Evolutionary conservation across 2,888 invertebrate species (phyloP), one percentile per base, ranked within the genome.

Genomic region (Lampropteryx suffumata): DNA sequence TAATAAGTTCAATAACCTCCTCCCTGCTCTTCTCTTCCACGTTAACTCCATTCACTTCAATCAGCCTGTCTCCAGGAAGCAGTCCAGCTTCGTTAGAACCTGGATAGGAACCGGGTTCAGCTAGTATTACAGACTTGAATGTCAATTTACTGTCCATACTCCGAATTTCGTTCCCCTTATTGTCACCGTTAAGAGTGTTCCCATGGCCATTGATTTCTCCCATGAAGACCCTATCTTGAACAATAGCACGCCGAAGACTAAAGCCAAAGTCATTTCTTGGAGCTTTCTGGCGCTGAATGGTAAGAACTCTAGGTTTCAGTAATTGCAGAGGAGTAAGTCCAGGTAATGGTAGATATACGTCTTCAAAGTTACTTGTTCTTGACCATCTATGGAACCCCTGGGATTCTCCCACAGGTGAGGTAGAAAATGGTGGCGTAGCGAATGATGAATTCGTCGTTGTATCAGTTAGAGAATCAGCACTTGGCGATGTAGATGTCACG

Each of bases 211-310:
- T 84, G 2, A 79, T 59, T 28, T 85, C 82, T 17, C 86, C 85
- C 50, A 86, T 83, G 44, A 84, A 89, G 21, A 88, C 66, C 58
- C 95, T 91, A 74, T 96, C 94, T 57, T 97, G 92, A 36, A 97
- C 93, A 78, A 96, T 94, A 1, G 97, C 97, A 66, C 98, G 93
- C 4, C 98, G 93, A 58, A 98, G 89, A 56, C 97, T 98, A 73
- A 98, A 98, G 0, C 98, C 98, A 76, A 98, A 98, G 81, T 98
- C 98, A 61, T 96, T 96, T 47, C 96, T 92, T 0, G 97, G 96
- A 33, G 95, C 94, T 62, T 95, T 95, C 71, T 96, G 96, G 2
- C 96, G 88, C 62, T 93, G 94, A 57, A 98, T 95, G 0, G 93
- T 93, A 41, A 98, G 84, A 39, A 93, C 91, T 59, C 98, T 91